Conservation (phyloP, 2,888 invertebrate genomes). For the Zygaena filipendulae region DNA sequence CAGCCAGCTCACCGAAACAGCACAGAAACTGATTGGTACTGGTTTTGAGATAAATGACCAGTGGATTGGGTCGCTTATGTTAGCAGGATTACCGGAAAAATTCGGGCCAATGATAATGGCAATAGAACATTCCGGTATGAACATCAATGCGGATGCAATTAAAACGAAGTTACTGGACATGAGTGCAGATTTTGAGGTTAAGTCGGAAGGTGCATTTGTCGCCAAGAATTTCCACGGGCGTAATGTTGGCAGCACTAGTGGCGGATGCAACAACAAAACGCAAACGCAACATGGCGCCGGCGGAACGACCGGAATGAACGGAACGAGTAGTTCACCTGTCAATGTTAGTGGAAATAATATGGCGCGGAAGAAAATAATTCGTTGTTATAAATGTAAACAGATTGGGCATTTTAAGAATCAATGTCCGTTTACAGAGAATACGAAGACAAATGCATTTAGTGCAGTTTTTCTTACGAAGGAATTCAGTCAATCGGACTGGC, state of each 20-base stretch:
- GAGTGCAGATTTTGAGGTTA: slow-evolving; percentile 9
- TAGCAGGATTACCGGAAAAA: slow-evolving; percentile 16
- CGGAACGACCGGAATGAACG: slow-evolving; percentile 3
- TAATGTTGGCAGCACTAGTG: slow-evolving; percentile 4
- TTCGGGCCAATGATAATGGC: slow-evolving; percentile 16
- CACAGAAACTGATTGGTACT: slow-evolving; percentile 14
- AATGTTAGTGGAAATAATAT: background rate
- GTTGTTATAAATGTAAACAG: slow-evolving; percentile 15
- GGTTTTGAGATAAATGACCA: slow-evolving; percentile 16
- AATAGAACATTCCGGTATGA: too few relatives aligned
- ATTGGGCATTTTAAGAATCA: slow-evolving; percentile 14
- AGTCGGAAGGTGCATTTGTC: slow-evolving; percentile 11
- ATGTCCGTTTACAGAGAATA: slow-evolving; percentile 11
- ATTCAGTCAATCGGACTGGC: too few relatives aligned
- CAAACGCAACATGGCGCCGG: background rate
- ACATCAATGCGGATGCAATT: too few relatives aligned
- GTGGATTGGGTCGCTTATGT: slow-evolving; percentile 16
- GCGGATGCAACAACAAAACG: too few relatives aligned
- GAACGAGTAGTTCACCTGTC: background rate
- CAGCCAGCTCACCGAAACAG: slow-evolving; percentile 14
- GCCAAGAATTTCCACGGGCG: slow-evolving; percentile 2
- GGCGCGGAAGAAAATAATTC: slow-evolving; percentile 6
- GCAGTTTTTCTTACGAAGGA: too few relatives aligned
- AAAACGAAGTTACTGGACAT: slow-evolving; percentile 12
- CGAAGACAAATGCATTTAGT: slow-evolving; percentile 15